Evolutionary conservation across 2,888 invertebrate species (phyloP).

Genomic region (Carterocephalus palaemon): DNA sequence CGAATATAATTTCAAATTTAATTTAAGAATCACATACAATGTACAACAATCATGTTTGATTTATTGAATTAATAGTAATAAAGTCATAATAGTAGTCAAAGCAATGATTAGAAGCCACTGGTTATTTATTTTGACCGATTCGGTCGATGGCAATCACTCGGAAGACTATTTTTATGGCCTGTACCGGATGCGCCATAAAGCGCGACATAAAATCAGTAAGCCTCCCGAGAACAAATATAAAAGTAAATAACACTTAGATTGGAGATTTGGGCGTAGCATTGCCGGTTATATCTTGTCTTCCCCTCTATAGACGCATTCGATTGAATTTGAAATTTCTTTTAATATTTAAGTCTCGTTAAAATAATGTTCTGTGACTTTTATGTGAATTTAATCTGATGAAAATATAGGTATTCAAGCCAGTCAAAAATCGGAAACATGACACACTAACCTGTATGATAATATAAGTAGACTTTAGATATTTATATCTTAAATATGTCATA

Average conservation of each 20-base stretch:
- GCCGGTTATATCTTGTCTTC: slow-evolving; percentile 18
- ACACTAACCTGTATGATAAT: too few species aligned
- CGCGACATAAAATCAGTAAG: slow-evolving; percentile 70
- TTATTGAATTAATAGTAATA: too few species aligned
- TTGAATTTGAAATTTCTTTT: slow-evolving; percentile 3
- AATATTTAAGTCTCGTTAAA: not conserved
- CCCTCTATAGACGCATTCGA: slow-evolving; percentile 8
- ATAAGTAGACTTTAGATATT: too few species aligned
- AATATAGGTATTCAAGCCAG: too few species aligned
- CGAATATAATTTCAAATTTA: too few species aligned
- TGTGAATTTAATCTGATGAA: not conserved
- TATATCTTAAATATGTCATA: too few species aligned
- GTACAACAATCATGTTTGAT: too few species aligned
- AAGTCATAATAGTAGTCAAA: not conserved
- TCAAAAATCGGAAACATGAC: too few species aligned
- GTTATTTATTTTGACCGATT: slow-evolving; percentile 62
- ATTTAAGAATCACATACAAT: too few species aligned
- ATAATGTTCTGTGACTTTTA: not conserved
- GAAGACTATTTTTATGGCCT: slow-evolving; percentile 71
- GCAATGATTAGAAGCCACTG: slow-evolving; percentile 31
- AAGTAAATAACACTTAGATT: slow-evolving; percentile 73
- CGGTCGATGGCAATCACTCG: slow-evolving; percentile 67
- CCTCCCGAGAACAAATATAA: slow-evolving; percentile 65
- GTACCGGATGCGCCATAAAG: slow-evolving; percentile 72
- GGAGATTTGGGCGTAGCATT: slow-evolving; percentile 54